Evolutionary conservation across 2,888 invertebrate species (phyloP).

Genomic region (Crossocerus cetratus): DNA sequence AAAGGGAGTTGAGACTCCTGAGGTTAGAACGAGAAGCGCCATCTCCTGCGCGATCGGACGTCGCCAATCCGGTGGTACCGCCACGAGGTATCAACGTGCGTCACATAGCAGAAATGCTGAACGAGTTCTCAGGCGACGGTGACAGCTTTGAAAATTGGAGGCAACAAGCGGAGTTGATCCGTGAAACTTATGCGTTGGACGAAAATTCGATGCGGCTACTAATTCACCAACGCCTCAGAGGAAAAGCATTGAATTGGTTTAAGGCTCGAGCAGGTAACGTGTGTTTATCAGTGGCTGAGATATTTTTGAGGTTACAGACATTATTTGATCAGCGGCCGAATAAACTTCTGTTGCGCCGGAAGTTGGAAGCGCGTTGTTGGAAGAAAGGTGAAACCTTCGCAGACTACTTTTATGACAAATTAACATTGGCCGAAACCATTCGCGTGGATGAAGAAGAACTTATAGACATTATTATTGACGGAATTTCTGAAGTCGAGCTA

Average conservation of each 20-base stretch:
- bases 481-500: no score
- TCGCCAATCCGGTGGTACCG: background rate
- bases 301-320: background rate
- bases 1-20: no score
- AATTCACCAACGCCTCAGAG: background rate
- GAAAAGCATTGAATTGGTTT: constrained; percentile 2
- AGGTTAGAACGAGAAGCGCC: no score
- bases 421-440: background rate
- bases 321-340: constrained; percentile 1
- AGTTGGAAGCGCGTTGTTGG: background rate
- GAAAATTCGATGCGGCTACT: background rate
- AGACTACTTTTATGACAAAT: background rate
- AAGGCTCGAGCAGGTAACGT: background rate
- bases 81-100: background rate
- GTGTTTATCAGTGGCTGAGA: background rate
- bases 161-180: background rate
- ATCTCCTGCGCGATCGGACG: no score
- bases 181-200: background rate
- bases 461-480: background rate
- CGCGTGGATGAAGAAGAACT: background rate
- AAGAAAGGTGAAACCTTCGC: background rate
- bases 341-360: background rate
- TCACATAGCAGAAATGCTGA: background rate
- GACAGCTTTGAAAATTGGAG: background rate
- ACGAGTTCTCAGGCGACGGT: background rate